A percentile compares a stretch with the other conserved stretches of the same genome.
phyloP scores from a whole-genome alignment of 2,113 vertebrate species.

The Seriola dumerili region DNA sequence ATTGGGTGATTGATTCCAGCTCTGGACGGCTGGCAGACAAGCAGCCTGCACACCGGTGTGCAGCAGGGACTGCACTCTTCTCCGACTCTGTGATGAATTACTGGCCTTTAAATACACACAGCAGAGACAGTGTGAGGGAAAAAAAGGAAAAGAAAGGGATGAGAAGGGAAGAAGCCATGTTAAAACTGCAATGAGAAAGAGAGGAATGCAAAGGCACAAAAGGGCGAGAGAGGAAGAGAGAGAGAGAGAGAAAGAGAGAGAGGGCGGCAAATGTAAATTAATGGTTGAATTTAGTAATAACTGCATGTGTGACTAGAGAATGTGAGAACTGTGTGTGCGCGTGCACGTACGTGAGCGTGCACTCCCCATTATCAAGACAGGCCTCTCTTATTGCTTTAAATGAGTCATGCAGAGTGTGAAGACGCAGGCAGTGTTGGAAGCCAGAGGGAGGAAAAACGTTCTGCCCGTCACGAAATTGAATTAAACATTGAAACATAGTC shows the following conservation, averaged over 20 bases:
- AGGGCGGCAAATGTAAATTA: constrained; percentile 24
- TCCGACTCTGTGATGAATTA: constrained; percentile 80
- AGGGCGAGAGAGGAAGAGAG: not conserved
- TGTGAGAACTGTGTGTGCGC: constrained; percentile 12
- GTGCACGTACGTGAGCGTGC: constrained; percentile 10
- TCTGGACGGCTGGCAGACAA: constrained; percentile 72
- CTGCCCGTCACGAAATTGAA: constrained; percentile 60
- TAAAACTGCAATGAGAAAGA: constrained; percentile 38
- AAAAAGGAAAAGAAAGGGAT: constrained; percentile 23
- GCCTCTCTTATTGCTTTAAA: constrained; percentile 57
- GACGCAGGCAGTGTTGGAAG: constrained; percentile 41
- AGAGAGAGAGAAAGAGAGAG: not conserved
- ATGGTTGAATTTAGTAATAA: constrained; percentile 20
- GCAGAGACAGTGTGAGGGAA: constrained; percentile 39
- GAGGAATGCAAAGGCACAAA: constrained; percentile 1
- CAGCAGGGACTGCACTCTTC: constrained; percentile 58
- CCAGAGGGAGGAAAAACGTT: constrained; percentile 39
- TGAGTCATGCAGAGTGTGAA: constrained; percentile 57
- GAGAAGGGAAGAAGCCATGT: constrained; percentile 29
- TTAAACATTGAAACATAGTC: constrained; percentile 63
- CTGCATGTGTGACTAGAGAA: constrained; percentile 38
- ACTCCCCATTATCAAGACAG: constrained; percentile 43
- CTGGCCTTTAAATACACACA: constrained; percentile 74
- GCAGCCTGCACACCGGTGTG: constrained; percentile 62
- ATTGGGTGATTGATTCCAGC: constrained; percentile 84